phyloP scores from a whole-genome alignment of 30 jellyfish, hydroid and myxozoan species.

The Hydra vulgaris region DNA sequence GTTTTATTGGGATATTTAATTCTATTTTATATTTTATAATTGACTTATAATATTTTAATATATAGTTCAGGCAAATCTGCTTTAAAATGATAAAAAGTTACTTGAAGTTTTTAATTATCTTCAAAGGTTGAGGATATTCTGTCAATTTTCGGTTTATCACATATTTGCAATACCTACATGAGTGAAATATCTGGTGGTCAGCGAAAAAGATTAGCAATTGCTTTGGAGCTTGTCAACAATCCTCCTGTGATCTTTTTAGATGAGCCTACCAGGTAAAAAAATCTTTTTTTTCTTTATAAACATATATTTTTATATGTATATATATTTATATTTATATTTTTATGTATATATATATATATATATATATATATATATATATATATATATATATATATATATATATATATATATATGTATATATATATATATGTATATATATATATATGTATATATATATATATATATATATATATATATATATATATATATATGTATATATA shows the following conservation, averaged over 20 bases:
- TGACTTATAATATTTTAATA: neutral
- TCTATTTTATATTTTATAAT: too few relatives aligned
- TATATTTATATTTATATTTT: neutral
- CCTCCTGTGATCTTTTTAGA: slow-evolving; percentile 98
- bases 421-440: too few relatives aligned
- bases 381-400: too few relatives aligned
- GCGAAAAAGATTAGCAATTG: slow-evolving; percentile 88
- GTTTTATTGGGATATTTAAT: too few relatives aligned
- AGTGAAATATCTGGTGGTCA: slow-evolving; percentile 97
- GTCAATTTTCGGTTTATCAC: slow-evolving; percentile 63
- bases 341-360: neutral
- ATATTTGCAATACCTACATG: slow-evolving; percentile 54
- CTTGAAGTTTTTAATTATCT: neutral
- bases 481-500: too few relatives aligned
- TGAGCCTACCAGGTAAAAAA: slow-evolving; percentile 96
- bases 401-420: too few relatives aligned
- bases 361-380: too few relatives aligned
- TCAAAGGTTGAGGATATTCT: slow-evolving; percentile 65
- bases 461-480: too few relatives aligned
- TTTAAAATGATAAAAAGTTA: too few relatives aligned
- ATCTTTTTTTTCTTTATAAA: neutral
- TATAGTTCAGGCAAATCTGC: too few relatives aligned
- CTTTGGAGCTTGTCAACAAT: slow-evolving; percentile 90
- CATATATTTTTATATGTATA: neutral
- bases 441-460: too few relatives aligned